Evolutionary conservation across 2,888 invertebrate species (phyloP), one percentile per base, ranked within the genome.

Genomic region (Melieria omissa): DNA sequence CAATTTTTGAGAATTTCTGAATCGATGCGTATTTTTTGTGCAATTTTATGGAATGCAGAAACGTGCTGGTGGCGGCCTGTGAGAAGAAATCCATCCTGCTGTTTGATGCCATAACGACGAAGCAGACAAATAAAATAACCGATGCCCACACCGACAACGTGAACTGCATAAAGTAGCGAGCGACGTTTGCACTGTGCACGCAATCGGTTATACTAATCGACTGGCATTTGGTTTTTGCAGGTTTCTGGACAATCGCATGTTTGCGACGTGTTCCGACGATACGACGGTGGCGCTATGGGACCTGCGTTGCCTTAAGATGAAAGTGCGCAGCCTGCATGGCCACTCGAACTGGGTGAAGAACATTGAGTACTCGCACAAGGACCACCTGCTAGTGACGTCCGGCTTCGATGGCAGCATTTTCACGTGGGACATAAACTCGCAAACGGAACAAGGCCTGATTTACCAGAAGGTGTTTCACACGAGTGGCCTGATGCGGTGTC

Each of bases 291-390:
- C 95, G 47, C 85, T 97, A 63, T 98, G 97, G 97, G 97, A 98
- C 86, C 91, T 94, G n/a, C 89, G 98, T 68, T 94, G 93, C 85
- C 88, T 97, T 67, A 93, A 92, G 80, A 90, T 91, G 71, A 92
- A 92, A 81, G 91, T 95, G 72, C 90, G 93, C 73, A 92, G 92
- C 12, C 88, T 97, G 9, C 90, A 91, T 74, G 97, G 97, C 0
- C 97, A 98, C 86, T 93, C 94, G 0, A 96, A 96, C 88, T 98
- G 97, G 97, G 97, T 96, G 62, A 98, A 98, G 86, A 98, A 97
- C 86, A 96, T 98, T 77, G 97, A 98, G 84, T 97, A 95, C 86
- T 95, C 95, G 46, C 91, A 92, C 41, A 92, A 92, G 81, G 94
- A 95, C 82, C 93, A 94, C 75, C 88, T 96, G 8, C 89, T 98